phyloP scores from a whole-genome alignment of 2,888 invertebrate species.

The Mechanitis messenoides region DNA sequence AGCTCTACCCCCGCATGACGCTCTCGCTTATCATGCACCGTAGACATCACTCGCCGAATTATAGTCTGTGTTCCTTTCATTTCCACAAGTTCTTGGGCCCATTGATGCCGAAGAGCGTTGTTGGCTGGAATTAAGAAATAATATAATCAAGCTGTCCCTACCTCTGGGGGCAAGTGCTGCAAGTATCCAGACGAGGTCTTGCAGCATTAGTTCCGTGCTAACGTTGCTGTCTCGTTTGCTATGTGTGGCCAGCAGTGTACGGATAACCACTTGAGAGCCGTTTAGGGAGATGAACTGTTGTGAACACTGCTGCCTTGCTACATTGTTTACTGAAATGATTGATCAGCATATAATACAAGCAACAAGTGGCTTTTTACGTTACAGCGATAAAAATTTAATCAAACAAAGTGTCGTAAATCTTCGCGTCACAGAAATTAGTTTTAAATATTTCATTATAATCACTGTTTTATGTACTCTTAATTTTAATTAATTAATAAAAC shows the following conservation, averaged over 20 bases:
- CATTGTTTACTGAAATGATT: conserved; percentile 70
- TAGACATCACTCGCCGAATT: conserved; percentile 64
- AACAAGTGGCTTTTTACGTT: conserved; percentile 8
- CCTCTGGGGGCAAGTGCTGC: conserved; percentile 77
- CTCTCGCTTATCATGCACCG: conserved; percentile 67
- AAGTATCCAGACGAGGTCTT: conserved; percentile 78
- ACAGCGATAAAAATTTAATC: background rate
- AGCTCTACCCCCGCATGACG: conserved; percentile 60
- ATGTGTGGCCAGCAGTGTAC: conserved; percentile 71
- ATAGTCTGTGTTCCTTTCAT: conserved; percentile 72
- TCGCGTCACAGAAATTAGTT: too few relatives aligned
- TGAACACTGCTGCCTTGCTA: conserved; percentile 68
- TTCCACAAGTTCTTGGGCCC: conserved; percentile 66
- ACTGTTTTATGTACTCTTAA: conserved; percentile 34
- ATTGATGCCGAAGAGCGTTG: conserved; percentile 60
- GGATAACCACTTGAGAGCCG: conserved; percentile 76
- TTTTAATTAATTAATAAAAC: conserved; percentile 2
- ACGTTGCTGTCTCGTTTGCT: conserved; percentile 71
- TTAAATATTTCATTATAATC: too few relatives aligned
- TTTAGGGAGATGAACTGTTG: conserved; percentile 73
- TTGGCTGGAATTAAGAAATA: conserved; percentile 58
- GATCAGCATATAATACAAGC: conserved; percentile 4
- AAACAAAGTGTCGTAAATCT: background rate
- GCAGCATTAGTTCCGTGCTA: conserved; percentile 71
- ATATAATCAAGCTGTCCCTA: conserved; percentile 35